Conservation (phyloP, 2,797 vertebrate genomes). For the Anableps anableps region DNA sequence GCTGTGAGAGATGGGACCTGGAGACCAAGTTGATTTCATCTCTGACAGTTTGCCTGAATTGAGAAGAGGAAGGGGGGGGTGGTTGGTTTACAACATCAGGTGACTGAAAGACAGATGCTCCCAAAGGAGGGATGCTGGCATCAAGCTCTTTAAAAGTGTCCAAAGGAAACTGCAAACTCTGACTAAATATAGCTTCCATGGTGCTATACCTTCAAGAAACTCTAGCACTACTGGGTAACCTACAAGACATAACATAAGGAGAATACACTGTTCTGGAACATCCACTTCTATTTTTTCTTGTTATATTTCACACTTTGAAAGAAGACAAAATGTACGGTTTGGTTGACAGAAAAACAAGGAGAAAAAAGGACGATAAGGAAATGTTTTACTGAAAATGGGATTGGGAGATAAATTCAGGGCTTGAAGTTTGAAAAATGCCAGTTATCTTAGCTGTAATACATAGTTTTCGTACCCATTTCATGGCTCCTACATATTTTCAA, state of each 20-base stretch:
- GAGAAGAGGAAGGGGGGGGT: slow-evolving; percentile 23
- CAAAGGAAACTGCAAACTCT: slow-evolving; percentile 5
- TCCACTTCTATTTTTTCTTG: background rate
- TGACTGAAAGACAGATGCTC: slow-evolving; percentile 6
- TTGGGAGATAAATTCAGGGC: background rate
- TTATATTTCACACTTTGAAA: background rate
- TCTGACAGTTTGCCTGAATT: slow-evolving; percentile 93
- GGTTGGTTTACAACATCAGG: slow-evolving; percentile 7
- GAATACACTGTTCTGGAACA: background rate
- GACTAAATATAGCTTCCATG: background rate
- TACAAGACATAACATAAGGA: background rate
- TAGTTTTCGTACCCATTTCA: background rate
- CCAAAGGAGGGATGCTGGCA: slow-evolving; percentile 17
- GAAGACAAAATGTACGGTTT: background rate
- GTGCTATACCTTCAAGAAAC: background rate
- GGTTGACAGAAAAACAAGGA: background rate
- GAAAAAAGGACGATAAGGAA: background rate
- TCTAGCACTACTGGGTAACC: background rate
- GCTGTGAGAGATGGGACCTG: slow-evolving; percentile 92
- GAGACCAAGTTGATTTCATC: slow-evolving; percentile 97
- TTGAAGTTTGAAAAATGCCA: background rate
- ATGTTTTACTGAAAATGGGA: background rate
- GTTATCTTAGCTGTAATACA: background rate
- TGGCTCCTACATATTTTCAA: background rate
- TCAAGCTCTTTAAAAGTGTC: background rate